Evolutionary conservation across 2,888 invertebrate species (phyloP).

Genomic region (Noctua fimbriata): DNA sequence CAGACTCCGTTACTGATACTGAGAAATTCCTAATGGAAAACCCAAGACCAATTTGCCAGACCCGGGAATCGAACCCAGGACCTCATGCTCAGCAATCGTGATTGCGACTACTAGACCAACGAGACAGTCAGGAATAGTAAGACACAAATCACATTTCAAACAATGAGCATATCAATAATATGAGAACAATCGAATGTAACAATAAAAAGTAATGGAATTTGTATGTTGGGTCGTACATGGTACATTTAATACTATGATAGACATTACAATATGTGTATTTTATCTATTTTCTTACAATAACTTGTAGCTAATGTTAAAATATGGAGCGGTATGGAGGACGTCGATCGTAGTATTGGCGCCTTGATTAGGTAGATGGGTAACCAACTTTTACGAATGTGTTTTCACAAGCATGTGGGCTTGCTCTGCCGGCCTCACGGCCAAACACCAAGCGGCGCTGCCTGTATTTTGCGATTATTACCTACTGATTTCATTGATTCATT

Average conservation of each 20-base stretch:
- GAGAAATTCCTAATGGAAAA: too few species aligned
- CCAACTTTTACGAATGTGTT: neutral
- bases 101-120: too few species aligned
- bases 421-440: neutral
- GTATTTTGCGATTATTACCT: neutral
- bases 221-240: neutral
- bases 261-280: neutral
- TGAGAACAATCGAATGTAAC: neutral
- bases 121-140: neutral
- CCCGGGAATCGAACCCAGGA: too few species aligned
- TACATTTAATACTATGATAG: slow-evolving; percentile 1
- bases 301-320: neutral
- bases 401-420: neutral
- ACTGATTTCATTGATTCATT: too few species aligned
- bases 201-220: neutral
- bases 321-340: too few species aligned
- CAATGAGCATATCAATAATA: neutral
- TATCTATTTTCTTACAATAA: neutral
- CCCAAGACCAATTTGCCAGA: too few species aligned
- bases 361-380: neutral
- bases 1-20: too few species aligned
- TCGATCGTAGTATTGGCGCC: neutral
- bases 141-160: neutral
- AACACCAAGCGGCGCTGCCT: too few species aligned
- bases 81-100: too few species aligned